These are phyloP conservation scores for Eucidaris tribuloides DNA, from an alignment of 35 echinoderm and acorn worm genomes.

Conservation along the genomic window DNA sequence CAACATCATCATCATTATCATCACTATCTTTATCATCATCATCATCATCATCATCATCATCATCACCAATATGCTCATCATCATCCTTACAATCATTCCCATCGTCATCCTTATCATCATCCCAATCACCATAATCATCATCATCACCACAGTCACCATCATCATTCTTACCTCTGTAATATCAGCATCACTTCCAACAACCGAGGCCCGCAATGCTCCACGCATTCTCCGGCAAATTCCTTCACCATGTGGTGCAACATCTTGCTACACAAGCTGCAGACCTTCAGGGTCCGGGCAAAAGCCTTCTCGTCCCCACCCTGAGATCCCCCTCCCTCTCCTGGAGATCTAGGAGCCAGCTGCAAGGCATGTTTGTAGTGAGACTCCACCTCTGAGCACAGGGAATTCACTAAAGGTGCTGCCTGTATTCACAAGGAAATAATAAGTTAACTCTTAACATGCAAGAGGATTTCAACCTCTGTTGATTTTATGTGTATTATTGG, in stretches of 20 bases:
- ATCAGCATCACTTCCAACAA: conserved; percentile 41
- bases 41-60: background rate
- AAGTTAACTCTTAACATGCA: too few species aligned
- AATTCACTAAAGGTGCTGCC: conserved; percentile 35
- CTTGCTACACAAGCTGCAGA: conserved; percentile 79
- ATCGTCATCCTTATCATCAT: background rate
- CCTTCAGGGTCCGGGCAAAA: conserved; percentile 76
- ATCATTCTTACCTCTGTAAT: conserved; percentile 59
- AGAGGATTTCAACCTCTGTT: too few species aligned
- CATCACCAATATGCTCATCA: background rate
- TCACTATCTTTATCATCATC: background rate
- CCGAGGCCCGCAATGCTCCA: conserved; percentile 21
- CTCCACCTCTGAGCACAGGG: conserved; percentile 64
- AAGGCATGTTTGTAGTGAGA: conserved; percentile 66
- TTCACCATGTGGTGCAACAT: conserved; percentile 91
- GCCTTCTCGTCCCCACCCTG: conserved; percentile 61
- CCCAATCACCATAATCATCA: background rate
- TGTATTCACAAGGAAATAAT: background rate
- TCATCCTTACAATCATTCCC: background rate
- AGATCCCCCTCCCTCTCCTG: background rate
- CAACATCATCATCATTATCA: too few species aligned
- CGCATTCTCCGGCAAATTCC: conserved; percentile 52
- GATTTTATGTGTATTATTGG: too few species aligned
- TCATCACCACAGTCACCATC: background rate
- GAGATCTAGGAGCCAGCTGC: conserved; percentile 49